Conservation (phyloP, 2,888 invertebrate species). For the Agrotis ipsilon region DNA sequence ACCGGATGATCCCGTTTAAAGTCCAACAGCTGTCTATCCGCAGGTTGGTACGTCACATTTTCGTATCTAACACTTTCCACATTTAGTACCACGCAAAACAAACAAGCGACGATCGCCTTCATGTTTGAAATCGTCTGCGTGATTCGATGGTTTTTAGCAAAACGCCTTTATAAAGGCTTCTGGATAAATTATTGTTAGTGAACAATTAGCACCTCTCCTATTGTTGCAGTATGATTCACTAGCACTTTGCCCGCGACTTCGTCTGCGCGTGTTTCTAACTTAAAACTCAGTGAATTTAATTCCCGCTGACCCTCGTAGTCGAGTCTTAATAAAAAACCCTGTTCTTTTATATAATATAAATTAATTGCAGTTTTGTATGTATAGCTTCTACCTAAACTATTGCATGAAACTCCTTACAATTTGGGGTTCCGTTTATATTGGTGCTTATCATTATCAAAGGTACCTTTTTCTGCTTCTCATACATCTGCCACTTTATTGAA, state of each 20-base stretch:
- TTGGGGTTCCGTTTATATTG: constrained; percentile 19
- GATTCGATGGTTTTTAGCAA: not conserved
- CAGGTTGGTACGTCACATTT: constrained; percentile 65
- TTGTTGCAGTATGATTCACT: constrained; percentile 3
- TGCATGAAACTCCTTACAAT: not conserved
- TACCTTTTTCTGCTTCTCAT: not conserved
- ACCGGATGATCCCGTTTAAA: constrained; percentile 74
- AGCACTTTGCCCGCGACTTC: too few species aligned
- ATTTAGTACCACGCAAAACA: constrained; percentile 30
- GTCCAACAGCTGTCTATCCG: constrained; percentile 70
- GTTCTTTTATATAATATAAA: too few species aligned
- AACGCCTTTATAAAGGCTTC: constrained; percentile 29
- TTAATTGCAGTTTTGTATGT: not conserved
- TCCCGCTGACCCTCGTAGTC: too few species aligned
- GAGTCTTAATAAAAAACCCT: too few species aligned
- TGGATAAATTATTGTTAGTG: not conserved
- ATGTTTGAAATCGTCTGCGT: constrained; percentile 35
- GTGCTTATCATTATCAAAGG: not conserved
- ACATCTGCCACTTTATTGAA: not conserved
- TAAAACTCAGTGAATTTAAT: too few species aligned
- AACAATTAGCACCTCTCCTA: constrained; percentile 18
- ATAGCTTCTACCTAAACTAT: constrained; percentile 3
- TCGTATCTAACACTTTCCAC: constrained; percentile 44
- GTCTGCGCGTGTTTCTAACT: too few species aligned
- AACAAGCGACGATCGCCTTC: constrained; percentile 44